These are phyloP conservation scores for Bryconaethiops microstoma DNA, from an alignment of 2,797 vertebrate genomes.

Conservation along the genomic window DNA sequence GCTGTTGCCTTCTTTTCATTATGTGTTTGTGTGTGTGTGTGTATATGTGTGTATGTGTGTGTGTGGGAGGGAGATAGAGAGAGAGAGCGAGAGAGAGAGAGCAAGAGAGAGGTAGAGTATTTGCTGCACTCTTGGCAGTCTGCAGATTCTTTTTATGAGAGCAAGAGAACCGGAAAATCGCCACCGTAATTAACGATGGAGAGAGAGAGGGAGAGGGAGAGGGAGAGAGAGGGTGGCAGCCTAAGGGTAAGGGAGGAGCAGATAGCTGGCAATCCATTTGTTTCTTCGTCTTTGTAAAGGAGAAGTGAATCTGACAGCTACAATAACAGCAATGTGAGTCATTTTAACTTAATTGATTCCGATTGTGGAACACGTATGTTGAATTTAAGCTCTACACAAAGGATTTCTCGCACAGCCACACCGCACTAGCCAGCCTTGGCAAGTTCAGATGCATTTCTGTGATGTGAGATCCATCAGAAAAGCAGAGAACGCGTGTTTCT, in stretches of 20 bases:
- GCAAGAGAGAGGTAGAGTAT: slow-evolving; percentile 38
- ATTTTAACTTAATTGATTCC: slow-evolving; percentile 76
- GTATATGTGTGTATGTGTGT: too few species aligned
- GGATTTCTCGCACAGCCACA: background rate
- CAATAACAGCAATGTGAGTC: slow-evolving; percentile 78
- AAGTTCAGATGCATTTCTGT: slow-evolving; percentile 38
- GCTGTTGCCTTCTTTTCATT: slow-evolving; percentile 5
- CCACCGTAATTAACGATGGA: slow-evolving; percentile 77
- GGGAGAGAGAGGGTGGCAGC: slow-evolving; percentile 24
- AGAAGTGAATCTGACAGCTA: slow-evolving; percentile 79
- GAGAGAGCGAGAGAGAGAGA: slow-evolving; percentile 10
- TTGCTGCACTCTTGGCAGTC: slow-evolving; percentile 67
- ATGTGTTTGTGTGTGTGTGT: background rate
- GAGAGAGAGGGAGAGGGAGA: slow-evolving; percentile 57
- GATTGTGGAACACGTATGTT: slow-evolving; percentile 67
- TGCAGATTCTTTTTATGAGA: slow-evolving; percentile 72
- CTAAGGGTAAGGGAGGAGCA: slow-evolving; percentile 52
- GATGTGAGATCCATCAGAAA: slow-evolving; percentile 30
- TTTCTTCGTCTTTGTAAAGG: slow-evolving; percentile 75
- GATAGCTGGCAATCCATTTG: slow-evolving; percentile 69
- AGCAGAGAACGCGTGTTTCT: slow-evolving; percentile 18
- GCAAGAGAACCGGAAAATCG: slow-evolving; percentile 75
- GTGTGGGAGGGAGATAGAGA: background rate
- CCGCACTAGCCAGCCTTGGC: slow-evolving; percentile 8
- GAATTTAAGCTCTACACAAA: slow-evolving; percentile 27